Percentiles rank a stretch among this genome's conserved stretches.
phyloP scores from a whole-genome alignment of 2,797 vertebrate species.

The Acrocephalus scirpaceus region DNA sequence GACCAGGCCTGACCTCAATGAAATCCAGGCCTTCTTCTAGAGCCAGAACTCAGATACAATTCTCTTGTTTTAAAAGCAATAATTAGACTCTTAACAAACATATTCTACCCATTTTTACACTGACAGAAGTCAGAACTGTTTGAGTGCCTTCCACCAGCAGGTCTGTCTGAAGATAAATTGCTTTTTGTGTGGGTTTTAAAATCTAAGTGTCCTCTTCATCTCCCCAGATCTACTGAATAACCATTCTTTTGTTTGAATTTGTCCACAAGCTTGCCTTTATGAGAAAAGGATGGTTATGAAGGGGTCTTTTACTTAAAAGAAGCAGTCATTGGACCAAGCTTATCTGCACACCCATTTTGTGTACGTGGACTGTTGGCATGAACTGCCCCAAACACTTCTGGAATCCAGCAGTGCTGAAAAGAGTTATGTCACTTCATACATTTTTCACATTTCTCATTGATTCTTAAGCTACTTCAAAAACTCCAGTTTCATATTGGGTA shows the following conservation, averaged over 20 bases:
- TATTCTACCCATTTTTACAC: background rate
- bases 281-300: background rate
- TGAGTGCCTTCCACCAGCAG: background rate
- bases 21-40: background rate
- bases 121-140: background rate
- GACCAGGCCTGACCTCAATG: background rate
- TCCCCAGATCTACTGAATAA: background rate
- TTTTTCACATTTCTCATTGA: background rate
- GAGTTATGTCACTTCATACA: background rate
- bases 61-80: background rate
- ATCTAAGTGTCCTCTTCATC: background rate
- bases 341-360: background rate
- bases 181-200: background rate
- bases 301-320: background rate
- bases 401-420: background rate
- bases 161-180: background rate
- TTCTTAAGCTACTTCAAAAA: background rate
- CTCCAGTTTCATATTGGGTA: background rate
- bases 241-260: background rate
- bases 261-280: background rate
- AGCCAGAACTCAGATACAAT: background rate
- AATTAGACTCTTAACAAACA: background rate
- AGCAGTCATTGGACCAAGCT: background rate
- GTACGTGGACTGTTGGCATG: accelerated
- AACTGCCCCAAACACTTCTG: background rate